phyloP scores from a whole-genome alignment of 1,140 invertebrate species.

The Venustaconcha ellipsiformis region DNA sequence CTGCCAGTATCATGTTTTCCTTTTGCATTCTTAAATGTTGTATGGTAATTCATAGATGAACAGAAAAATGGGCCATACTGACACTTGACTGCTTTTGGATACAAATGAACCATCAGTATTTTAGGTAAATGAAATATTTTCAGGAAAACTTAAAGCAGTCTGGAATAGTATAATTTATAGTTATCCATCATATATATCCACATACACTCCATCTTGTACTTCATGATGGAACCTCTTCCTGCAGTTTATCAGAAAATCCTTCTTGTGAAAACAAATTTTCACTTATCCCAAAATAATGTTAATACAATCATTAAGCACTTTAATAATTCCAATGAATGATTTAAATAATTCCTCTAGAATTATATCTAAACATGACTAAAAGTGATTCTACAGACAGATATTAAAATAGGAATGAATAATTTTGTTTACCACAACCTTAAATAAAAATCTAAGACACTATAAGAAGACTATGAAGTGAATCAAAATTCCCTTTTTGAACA shows the following conservation, averaged over 20 bases:
- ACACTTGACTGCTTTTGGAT: slow-evolving; percentile 26
- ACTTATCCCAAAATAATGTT: no score
- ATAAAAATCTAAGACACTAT: no score
- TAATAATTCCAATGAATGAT: no score
- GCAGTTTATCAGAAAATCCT: slow-evolving; percentile 1
- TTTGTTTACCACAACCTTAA: no score
- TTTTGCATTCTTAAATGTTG: slow-evolving; percentile 12
- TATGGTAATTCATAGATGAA: slow-evolving; percentile 32
- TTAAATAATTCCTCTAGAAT: no score
- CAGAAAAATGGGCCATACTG: slow-evolving; percentile 29
- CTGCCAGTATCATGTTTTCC: slow-evolving; percentile 25
- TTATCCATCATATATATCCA: slow-evolving; percentile 27
- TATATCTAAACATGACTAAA: no score
- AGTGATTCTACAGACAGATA: no score
- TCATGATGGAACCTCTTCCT: neutral
- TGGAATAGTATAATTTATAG: slow-evolving; percentile 14
- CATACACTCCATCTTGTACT: neutral
- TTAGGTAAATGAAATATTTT: slow-evolving; percentile 22
- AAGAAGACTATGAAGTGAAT: no score
- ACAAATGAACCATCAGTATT: slow-evolving; percentile 31
- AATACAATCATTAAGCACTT: no score
- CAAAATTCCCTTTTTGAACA: no score
- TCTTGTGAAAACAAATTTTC: neutral
- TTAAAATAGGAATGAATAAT: no score
- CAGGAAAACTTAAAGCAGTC: slow-evolving; percentile 6